Evolutionary conservation across 2,113 vertebrate genomes (phyloP), one percentile per base, ranked within the genome.

Genomic region (Nothobranchius furzeri): DNA sequence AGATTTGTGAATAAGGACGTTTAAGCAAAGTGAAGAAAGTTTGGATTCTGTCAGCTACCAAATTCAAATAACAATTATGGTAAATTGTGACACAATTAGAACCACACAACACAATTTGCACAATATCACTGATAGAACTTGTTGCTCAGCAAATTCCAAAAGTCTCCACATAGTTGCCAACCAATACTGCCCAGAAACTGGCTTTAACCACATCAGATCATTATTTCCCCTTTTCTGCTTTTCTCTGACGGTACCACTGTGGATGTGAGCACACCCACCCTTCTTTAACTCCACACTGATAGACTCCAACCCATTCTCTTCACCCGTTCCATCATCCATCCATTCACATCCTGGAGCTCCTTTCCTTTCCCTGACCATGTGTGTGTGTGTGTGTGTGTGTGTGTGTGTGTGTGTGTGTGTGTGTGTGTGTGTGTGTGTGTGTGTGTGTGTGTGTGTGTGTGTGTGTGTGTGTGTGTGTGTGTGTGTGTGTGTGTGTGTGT

Each of bases 241-340:
- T 51, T 54, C 15, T 30, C 4, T 30, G 30, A 30, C 2, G 55
- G 64, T 75, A 45, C 30, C 7, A 6, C 1, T n/a, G 51, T 20
- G 17, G 14, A 12, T 51, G 56, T 50, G 59, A 52, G 60, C 8
- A 12, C 65, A 64, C 30, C 43, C 72, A 62, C 61, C 55, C 58
- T 13, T 76, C 55, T 60, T 70, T 37, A 59, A 81, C 73, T 82
- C 66, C n/a, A 73, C 71, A 52, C 51, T 81, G 79, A 88, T 85
- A 64, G 73, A 88, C 85, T 83, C 81, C 64, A 56, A 63, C 42
- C 55, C 50, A 35, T 53, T 48, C 64, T 76, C 74, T 70, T 76
- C 79, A 85, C 66, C 69, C 62, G 25, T 52, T 12, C 50, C 9
- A 12, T 10, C 45, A 35, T 64, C 67, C 53, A 54, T 68, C 79